A percentile compares a stretch with the other conserved stretches of the same genome.
Evolutionary conservation across 1,140 invertebrate genomes (phyloP).

Genomic region (Pomacea maculata): DNA sequence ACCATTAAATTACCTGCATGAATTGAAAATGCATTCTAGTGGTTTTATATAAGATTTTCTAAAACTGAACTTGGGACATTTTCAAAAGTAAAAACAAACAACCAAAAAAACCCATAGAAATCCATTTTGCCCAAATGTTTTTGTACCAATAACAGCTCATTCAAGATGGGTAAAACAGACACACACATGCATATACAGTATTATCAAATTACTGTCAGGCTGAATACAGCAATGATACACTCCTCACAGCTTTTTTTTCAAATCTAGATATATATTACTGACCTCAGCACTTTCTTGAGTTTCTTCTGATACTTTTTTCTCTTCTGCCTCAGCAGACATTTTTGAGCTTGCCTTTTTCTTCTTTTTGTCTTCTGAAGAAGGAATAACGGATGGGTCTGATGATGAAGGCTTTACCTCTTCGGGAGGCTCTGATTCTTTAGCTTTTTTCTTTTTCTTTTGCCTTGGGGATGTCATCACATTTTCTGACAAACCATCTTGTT

Average conservation of each 20-base stretch:
- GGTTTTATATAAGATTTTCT: no score
- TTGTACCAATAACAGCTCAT: no score
- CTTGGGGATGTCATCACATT: constrained; percentile 30
- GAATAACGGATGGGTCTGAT: not conserved
- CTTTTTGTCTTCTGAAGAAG: constrained; percentile 35
- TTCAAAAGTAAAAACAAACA: no score
- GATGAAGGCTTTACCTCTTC: constrained; percentile 25
- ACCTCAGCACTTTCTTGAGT: constrained; percentile 26
- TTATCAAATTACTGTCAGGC: not conserved
- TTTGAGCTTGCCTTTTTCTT: constrained; percentile 38
- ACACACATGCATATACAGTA: no score
- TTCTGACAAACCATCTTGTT: constrained; percentile 14
- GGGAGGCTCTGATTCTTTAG: constrained; percentile 27
- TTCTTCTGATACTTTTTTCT: constrained; percentile 7
- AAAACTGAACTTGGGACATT: no score
- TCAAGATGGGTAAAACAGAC: no score
- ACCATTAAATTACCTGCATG: no score
- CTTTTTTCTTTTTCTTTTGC: constrained; percentile 43
- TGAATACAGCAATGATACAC: not conserved
- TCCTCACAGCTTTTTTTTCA: not conserved
- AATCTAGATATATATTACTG: not conserved
- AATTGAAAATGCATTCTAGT: no score
- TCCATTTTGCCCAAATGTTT: no score
- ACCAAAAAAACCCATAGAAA: no score
- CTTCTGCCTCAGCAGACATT: not conserved